A percentile compares a stretch with the other conserved stretches of the same genome.
Evolutionary conservation across 2,797 vertebrate species (phyloP).

Genomic region (Holocentrus rufus): DNA sequence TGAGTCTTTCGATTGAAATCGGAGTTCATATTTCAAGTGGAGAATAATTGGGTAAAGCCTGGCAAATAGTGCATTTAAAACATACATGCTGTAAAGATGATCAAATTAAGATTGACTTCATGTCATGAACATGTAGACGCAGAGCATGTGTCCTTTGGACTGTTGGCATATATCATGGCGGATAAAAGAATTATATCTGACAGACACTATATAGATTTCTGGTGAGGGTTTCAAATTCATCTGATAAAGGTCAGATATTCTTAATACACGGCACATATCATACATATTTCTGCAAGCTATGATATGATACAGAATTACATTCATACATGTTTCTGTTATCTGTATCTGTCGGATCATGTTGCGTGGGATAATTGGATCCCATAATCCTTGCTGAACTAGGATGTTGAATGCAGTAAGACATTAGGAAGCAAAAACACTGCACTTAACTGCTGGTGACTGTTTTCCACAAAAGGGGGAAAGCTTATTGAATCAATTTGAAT

Average conservation of each 20-base stretch:
- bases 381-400: not conserved
- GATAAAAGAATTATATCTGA: slow-evolving; percentile 1
- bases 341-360: not conserved
- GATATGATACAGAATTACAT: not conserved
- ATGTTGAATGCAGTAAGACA: not conserved
- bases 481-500: not conserved
- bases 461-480: not conserved
- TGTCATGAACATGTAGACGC: slow-evolving; percentile 8
- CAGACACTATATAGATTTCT: not conserved
- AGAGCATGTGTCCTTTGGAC: slow-evolving; percentile 5
- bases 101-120: slow-evolving; percentile 23
- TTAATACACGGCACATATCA: not conserved
- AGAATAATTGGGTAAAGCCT: slow-evolving; percentile 17
- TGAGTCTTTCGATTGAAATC: slow-evolving; percentile 31
- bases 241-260: slow-evolving; percentile 1
- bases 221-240: not conserved
- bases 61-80: not conserved
- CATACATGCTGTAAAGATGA: slow-evolving; percentile 23
- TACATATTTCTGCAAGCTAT: too few species aligned
- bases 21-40: slow-evolving; percentile 35
- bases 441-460: not conserved
- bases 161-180: not conserved
- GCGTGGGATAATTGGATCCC: not conserved
- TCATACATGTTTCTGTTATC: not conserved
- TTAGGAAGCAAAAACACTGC: not conserved